Base-by-base conservation (phyloP, 2,888 invertebrate genomes). In the Tuberolachnus salignus region DNA sequence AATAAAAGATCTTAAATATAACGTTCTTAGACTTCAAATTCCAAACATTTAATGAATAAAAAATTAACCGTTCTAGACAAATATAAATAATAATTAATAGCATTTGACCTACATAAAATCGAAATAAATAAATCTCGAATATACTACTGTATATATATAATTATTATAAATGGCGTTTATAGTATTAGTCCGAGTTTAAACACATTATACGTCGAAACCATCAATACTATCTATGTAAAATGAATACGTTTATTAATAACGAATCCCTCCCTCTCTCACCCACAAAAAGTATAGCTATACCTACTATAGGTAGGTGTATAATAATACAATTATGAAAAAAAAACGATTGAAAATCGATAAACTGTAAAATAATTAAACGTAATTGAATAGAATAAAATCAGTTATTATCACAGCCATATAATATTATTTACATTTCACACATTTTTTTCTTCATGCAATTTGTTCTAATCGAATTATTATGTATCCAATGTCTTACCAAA, bases 1-100 rank as follows among this genome's bases (percentile, higher is more conserved):
- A 71, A 71, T 59, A 59, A 72, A 59, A 72, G 1, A 1, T 72
- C 13, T 59, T 59, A 23, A 44, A 44, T 44, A 23, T 23, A 26
- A 26, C 26, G 13, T 14, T 46, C 23, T n/a, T n/a, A n/a, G n/a
- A 13, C 8, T 46, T 46, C 26, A 9, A 10, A 59, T 59, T 46
- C 13, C 64, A 1, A 23, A 59, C n/a, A 70, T 4, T 57, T 13
- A 14, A 57, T 34, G 10, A 57, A 70, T 23, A 44, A 10, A 55
- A 46, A 6, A 69, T 64, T n/a, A n/a, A 69, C 0, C 34, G 16
- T 10, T 19, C 14, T 34, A 55, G 49, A 42, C 4, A 21, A 42
- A 53, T 11, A 42, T 55, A 42, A 69, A 42, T 21, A 55, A 19
- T 42, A 34, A 23, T 53, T 21, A 6, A 69, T 69, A 53, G 44